phyloP scores from a whole-genome alignment of 2,797 vertebrate genomes.

The Florisuga fusca region DNA sequence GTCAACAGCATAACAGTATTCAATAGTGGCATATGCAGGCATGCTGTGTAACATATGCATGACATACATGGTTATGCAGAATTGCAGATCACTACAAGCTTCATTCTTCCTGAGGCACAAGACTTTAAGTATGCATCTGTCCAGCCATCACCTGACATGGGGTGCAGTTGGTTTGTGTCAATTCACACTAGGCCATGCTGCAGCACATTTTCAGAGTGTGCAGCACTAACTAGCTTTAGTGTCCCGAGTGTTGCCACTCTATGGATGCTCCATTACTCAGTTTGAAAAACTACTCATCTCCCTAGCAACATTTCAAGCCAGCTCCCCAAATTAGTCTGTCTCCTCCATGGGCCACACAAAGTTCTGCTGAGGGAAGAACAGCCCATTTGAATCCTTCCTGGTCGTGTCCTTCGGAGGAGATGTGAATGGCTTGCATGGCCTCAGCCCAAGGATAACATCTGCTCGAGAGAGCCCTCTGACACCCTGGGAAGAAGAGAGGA shows the following conservation, averaged over 20 bases:
- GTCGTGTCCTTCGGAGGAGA: not conserved
- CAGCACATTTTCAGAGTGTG: not conserved
- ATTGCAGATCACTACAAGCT: slow-evolving; percentile 24
- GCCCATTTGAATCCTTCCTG: not conserved
- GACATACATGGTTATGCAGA: not conserved
- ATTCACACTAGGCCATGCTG: not conserved
- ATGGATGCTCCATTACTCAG: not conserved
- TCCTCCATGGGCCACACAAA: not conserved
- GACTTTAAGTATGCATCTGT: not conserved
- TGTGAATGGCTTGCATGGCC: not conserved
- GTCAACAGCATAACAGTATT: slow-evolving; percentile 3
- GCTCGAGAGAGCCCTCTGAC: not conserved
- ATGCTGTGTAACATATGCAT: not conserved
- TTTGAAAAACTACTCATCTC: not conserved
- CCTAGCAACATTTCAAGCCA: not conserved
- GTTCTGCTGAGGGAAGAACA: not conserved
- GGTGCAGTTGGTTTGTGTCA: fast-evolving
- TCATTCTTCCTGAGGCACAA: not conserved
- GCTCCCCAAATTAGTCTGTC: not conserved
- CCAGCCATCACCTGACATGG: not conserved
- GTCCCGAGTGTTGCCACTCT: not conserved
- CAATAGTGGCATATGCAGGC: not conserved
- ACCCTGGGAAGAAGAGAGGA: not conserved
- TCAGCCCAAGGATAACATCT: not conserved
- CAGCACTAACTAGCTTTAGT: not conserved